phyloP scores from a whole-genome alignment of 2,113 vertebrate genomes.

The Ascaphus truei region DNA sequence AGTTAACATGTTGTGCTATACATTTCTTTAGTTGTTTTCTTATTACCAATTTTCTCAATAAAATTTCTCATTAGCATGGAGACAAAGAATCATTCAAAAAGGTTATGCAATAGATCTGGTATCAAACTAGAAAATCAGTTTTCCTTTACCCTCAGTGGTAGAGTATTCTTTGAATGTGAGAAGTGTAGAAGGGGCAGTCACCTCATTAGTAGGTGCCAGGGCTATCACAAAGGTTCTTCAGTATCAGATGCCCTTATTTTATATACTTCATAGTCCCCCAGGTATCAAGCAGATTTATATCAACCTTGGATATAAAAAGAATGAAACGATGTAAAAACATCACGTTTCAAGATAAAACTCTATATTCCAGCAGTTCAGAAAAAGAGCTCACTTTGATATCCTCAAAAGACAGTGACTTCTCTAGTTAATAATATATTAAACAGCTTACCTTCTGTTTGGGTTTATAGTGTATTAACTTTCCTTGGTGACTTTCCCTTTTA shows the following conservation, averaged over 20 bases:
- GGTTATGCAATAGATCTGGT: too few relatives aligned
- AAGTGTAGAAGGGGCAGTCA: slow-evolving; percentile 17
- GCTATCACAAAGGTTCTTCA: background rate
- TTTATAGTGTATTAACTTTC: background rate
- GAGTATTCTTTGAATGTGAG: slow-evolving; percentile 2
- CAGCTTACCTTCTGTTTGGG: background rate
- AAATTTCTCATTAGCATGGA: too few relatives aligned
- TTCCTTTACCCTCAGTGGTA: background rate
- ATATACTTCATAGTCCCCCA: slow-evolving; percentile 17
- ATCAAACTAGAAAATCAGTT: too few relatives aligned
- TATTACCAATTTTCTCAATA: too few relatives aligned
- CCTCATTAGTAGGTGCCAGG: slow-evolving; percentile 8
- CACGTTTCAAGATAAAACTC: slow-evolving; percentile 26
- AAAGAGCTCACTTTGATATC: slow-evolving; percentile 30
- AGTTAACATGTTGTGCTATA: too few relatives aligned
- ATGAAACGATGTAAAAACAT: slow-evolving; percentile 14
- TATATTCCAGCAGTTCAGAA: slow-evolving; percentile 10
- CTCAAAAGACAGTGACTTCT: slow-evolving; percentile 4
- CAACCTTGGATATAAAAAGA: slow-evolving; percentile 26
- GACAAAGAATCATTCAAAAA: too few relatives aligned
- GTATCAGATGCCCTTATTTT: slow-evolving; percentile 9
- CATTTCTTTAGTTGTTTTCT: too few relatives aligned
- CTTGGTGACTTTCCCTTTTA: background rate
- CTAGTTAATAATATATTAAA: slow-evolving; percentile 19
- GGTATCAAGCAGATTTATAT: slow-evolving; percentile 33